Evolutionary conservation across 1,140 invertebrate species (phyloP).

Genomic region (Heliconius hermathena): DNA sequence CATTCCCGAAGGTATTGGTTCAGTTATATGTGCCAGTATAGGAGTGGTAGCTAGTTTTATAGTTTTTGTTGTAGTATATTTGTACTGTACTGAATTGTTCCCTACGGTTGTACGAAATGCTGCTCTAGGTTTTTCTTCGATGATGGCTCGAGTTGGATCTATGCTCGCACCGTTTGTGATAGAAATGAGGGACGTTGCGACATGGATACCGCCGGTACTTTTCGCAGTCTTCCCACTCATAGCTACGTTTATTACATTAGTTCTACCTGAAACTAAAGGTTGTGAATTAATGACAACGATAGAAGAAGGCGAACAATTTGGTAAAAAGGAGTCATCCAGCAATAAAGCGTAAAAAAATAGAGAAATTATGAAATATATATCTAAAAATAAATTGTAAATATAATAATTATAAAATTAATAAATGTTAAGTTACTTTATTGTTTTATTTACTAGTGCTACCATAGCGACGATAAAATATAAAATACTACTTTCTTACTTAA

Average conservation of each 20-base stretch:
- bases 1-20: slow-evolving; percentile 75
- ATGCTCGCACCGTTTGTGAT: slow-evolving; percentile 86
- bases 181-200: slow-evolving; percentile 66
- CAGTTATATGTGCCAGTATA: slow-evolving; percentile 83
- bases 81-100: slow-evolving; percentile 87
- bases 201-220: slow-evolving; percentile 85
- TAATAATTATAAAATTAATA: slow-evolving; percentile 3
- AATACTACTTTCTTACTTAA: too few relatives aligned
- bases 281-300: slow-evolving; percentile 88
- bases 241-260: slow-evolving; percentile 84
- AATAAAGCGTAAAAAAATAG: slow-evolving; percentile 16
- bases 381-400: background rate
- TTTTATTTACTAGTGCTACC: too few relatives aligned
- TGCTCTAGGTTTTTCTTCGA: slow-evolving; percentile 85
- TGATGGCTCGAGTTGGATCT: slow-evolving; percentile 86
- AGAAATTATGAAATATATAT: background rate
- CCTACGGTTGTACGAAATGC: slow-evolving; percentile 87
- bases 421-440: slow-evolving; percentile 3
- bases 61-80: slow-evolving; percentile 85
- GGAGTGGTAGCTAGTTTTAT: slow-evolving; percentile 87
- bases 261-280: slow-evolving; percentile 89
- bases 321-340: slow-evolving; percentile 72
- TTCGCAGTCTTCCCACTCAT: slow-evolving; percentile 86
- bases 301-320: slow-evolving; percentile 89
- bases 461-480: too few relatives aligned